A percentile compares a stretch with the other conserved stretches of the same genome.
These are phyloP conservation scores for Momotus momota DNA, from an alignment of 2,797 vertebrate species.

Conservation along the genomic window DNA sequence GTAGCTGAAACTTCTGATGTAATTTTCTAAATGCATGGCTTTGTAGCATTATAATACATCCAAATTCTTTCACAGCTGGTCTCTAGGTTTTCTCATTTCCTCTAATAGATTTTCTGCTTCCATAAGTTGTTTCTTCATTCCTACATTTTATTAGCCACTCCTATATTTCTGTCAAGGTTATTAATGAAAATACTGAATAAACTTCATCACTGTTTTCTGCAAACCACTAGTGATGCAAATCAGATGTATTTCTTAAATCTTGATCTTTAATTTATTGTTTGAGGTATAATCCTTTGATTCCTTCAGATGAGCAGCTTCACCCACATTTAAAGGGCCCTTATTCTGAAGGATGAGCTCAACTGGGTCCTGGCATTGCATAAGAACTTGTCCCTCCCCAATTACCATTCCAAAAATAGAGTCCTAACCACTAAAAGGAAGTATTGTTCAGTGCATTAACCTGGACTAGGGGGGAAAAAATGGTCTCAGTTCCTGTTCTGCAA, in stretches of 20 bases:
- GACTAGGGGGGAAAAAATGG: not conserved
- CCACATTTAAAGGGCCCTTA: not conserved
- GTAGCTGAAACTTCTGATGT: not conserved
- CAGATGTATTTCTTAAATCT: not conserved
- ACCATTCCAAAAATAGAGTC: constrained; percentile 35
- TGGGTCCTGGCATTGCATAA: not conserved
- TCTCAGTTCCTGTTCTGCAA: constrained; percentile 31
- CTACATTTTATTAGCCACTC: constrained; percentile 26
- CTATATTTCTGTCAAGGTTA: not conserved
- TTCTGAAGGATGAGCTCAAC: not conserved
- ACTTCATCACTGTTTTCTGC: not conserved
- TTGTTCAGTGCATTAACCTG: not conserved
- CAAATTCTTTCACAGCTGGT: not conserved
- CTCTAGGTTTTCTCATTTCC: not conserved
- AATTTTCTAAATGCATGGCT: not conserved
- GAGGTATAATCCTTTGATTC: not conserved
- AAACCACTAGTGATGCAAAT: not conserved
- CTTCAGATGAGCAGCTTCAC: not conserved
- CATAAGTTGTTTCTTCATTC: not conserved
- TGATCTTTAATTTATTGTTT: not conserved
- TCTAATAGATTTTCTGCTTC: not conserved
- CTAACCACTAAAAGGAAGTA: not conserved
- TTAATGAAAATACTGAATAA: constrained; percentile 22
- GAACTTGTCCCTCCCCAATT: not conserved
- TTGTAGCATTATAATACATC: not conserved